A percentile compares a stretch with the other conserved stretches of the same genome.
phyloP scores from a whole-genome alignment of 2,113 vertebrate species.

The Cromileptes altivelis region DNA sequence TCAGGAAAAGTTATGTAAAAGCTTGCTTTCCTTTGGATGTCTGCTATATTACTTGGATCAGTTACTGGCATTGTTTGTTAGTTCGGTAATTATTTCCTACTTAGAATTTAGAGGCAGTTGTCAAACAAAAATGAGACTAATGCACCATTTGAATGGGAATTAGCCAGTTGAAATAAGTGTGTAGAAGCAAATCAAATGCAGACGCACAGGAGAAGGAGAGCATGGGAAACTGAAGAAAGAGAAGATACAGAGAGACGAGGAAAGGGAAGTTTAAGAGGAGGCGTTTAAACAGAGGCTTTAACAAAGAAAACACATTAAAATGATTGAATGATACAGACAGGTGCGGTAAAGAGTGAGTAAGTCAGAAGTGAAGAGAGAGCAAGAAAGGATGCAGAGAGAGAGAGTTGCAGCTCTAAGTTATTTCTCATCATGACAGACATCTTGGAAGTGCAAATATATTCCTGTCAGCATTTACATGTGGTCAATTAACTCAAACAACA shows the following conservation, averaged over 20 bases:
- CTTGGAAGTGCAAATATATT: constrained; percentile 6
- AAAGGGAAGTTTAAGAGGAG: background rate
- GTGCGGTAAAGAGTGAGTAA: background rate
- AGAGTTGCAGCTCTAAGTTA: background rate
- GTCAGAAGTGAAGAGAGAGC: background rate
- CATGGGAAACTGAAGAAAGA: background rate
- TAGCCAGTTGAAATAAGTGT: background rate
- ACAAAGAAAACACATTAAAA: background rate
- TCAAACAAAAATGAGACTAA: background rate
- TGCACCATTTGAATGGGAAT: background rate
- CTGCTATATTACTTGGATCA: background rate
- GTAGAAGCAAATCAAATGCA: background rate
- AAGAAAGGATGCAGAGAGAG: background rate
- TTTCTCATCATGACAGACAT: background rate
- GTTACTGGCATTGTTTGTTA: background rate
- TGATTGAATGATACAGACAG: background rate
- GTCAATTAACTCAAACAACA: constrained; percentile 51
- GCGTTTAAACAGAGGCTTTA: constrained; percentile 21
- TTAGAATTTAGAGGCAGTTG: background rate
- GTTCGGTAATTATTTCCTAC: background rate
- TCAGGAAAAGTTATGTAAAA: no score
- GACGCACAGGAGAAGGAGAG: background rate
- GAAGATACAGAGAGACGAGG: background rate
- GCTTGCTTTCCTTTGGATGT: background rate
- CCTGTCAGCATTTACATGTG: constrained; percentile 45